Base-by-base conservation (phyloP, 2,888 invertebrate species). In the Netelia virgata region DNA sequence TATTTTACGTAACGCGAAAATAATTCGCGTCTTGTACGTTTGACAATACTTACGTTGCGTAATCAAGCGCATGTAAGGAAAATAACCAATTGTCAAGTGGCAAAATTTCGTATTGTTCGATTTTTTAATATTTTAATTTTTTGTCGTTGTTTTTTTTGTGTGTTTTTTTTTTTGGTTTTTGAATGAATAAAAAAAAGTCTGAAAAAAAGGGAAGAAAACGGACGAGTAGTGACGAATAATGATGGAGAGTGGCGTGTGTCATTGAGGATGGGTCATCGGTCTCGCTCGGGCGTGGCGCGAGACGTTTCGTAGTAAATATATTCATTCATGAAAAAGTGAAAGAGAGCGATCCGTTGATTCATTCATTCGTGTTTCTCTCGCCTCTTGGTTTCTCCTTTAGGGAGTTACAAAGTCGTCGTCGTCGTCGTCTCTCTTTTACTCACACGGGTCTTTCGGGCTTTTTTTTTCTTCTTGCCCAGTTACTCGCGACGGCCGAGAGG, bases 251-350 rank as follows among this genome's bases (percentile, higher is more conserved):
- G 36, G 59, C 23, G 53, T n/a, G 66, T 36, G 23, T 70, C 36
- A 36, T 36, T 36, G 36, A 36, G 80, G 66, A 50, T 41, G 55
- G 70, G 18, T 70, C 36, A 36, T 36, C 36, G 36, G 36, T 69
- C 69, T 28, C 20, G 53, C 53, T 50, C 66, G 69, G 80, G 82
- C 64, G 76, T 72, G 83, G 77, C 64, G 68, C 76, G 78, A 82
- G 70, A 81, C 76, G 41, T 3, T 64, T 50, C 53, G 77, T 83
- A 86, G 88, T 87, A 87, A 89, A 90, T 90, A 90, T 89, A 89
- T 90, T 90, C 90, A 91, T 91, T 91, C 91, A 91, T 86, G 82
- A 88, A 89, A 86, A 70, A 70, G 70, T 64, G 86, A 18, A 55
- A 47, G 76, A 53, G 47, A 47, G 9, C 11, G 73, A 57, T 61